Conservation (phyloP, 2,888 invertebrate species). For the Acanthococcus lagerstroemiae region DNA sequence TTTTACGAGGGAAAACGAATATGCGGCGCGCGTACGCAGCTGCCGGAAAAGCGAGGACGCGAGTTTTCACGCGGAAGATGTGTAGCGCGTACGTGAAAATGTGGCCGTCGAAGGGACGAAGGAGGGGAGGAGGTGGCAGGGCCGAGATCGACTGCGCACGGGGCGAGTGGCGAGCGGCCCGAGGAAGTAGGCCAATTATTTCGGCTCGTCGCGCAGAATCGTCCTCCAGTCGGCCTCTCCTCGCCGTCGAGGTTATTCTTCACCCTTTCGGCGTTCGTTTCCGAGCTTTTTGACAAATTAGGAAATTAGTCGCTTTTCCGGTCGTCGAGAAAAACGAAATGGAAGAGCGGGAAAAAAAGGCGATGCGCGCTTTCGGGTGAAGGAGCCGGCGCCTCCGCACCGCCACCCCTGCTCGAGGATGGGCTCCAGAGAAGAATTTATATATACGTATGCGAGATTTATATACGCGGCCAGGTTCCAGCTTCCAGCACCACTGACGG, state of each 20-base stretch:
- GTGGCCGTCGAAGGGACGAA: background rate
- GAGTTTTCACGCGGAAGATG: constrained; percentile 29
- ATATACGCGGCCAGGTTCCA: no score
- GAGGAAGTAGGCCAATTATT: constrained; percentile 29
- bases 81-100: constrained; percentile 17
- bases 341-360: no score
- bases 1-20: background rate
- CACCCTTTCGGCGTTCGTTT: background rate
- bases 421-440: no score
- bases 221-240: background rate
- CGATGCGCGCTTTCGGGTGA: no score
- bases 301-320: constrained; percentile 20
- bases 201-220: constrained; percentile 29
- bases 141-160: background rate
- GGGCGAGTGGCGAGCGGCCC: background rate
- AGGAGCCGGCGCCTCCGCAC: no score
- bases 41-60: constrained; percentile 29
- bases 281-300: constrained; percentile 26
- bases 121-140: background rate
- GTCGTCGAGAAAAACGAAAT: no score
- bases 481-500: no score
- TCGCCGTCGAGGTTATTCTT: background rate
- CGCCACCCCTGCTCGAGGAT: no score
- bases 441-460: no score
- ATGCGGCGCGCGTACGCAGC: constrained; percentile 24